Conservation (phyloP, 92 coral and sea anemone species). For the Scolanthus callimorphus region DNA sequence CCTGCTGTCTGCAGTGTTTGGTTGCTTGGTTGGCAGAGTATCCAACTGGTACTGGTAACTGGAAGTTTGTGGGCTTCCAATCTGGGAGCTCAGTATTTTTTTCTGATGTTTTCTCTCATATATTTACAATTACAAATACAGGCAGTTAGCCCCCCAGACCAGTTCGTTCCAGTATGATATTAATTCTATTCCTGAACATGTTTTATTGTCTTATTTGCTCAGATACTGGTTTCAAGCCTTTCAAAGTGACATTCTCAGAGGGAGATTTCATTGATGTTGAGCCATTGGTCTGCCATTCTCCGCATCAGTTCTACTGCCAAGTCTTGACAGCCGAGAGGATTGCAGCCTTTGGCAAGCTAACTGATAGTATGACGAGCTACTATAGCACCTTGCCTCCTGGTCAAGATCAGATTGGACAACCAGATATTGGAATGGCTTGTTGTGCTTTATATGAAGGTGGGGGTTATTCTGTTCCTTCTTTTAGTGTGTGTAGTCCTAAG, state of each 20-base stretch:
- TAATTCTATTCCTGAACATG: too few species aligned
- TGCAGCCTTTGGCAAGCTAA: constrained; percentile 40
- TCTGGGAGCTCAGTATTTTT: too few species aligned
- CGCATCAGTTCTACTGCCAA: constrained; percentile 80
- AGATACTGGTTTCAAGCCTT: constrained; percentile 28
- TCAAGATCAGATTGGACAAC: constrained; percentile 24
- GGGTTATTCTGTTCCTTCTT: too few species aligned
- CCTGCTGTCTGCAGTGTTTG: too few species aligned
- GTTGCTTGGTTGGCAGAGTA: too few species aligned
- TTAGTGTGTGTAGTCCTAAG: too few species aligned
- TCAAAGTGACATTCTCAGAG: constrained; percentile 12
- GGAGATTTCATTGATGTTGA: constrained; percentile 47
- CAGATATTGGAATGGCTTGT: constrained; percentile 47
- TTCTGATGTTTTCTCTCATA: too few species aligned
- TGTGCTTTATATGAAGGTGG: constrained; percentile 60
- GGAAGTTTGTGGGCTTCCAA: too few species aligned
- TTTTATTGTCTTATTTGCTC: neutral
- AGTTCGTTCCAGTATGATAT: too few species aligned
- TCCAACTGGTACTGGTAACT: too few species aligned
- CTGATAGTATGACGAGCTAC: constrained; percentile 40
- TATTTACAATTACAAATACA: too few species aligned
- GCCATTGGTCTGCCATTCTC: constrained; percentile 58
- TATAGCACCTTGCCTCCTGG: constrained; percentile 21
- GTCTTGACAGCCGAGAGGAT: constrained; percentile 47
- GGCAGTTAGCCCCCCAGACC: too few species aligned